These are phyloP conservation scores for Cynopterus brachyotis DNA, from an alignment of 2,113 vertebrate species.

Conservation along the genomic window DNA sequence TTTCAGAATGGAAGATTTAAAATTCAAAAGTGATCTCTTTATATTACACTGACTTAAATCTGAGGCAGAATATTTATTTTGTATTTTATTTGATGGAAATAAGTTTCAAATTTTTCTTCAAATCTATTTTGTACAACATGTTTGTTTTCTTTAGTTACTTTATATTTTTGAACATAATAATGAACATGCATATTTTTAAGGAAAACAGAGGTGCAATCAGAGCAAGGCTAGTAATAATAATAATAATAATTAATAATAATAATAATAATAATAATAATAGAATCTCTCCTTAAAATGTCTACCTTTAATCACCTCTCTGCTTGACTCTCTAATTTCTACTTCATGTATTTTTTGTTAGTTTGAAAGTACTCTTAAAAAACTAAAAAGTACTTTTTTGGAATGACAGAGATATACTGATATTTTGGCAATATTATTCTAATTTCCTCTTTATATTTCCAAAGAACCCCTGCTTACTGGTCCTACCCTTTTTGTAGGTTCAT, in stretches of 20 bases:
- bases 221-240: too few species aligned
- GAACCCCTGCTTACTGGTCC: not conserved
- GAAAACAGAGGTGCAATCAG: too few species aligned
- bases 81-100: not conserved
- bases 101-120: not conserved
- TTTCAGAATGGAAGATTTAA: slow-evolving; percentile 25
- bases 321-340: not conserved
- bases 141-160: not conserved
- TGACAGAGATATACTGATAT: not conserved
- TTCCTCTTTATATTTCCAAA: not conserved
- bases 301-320: not conserved
- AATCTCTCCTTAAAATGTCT: not conserved
- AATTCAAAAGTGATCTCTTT: not conserved
- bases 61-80: not conserved
- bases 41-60: not conserved
- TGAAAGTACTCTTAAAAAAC: not conserved
- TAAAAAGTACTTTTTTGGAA: not conserved
- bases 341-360: not conserved
- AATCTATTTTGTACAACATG: not conserved
- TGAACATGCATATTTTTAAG: not conserved
- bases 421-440: not conserved
- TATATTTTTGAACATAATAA: not conserved
- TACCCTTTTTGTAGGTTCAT: not conserved
- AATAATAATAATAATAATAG: not conserved
- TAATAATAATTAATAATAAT: too few species aligned